Evolutionary conservation across 2,113 vertebrate genomes (phyloP).

Genomic region (Lycocorax pyrrhopterus): DNA sequence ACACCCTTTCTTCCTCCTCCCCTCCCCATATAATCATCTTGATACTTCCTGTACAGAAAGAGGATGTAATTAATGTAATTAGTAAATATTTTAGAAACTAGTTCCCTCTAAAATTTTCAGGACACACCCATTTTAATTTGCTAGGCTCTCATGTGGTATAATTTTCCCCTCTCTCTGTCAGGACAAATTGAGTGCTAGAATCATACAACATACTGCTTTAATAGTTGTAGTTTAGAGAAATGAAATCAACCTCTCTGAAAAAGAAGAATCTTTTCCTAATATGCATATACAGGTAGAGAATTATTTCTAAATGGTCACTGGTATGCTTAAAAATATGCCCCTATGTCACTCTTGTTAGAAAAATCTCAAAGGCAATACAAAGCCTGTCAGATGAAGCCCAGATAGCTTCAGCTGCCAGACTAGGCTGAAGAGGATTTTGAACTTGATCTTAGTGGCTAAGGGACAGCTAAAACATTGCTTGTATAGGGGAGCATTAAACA

Average conservation of each 20-base stretch:
- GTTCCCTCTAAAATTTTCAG: constrained; percentile 39
- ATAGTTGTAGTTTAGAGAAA: neutral
- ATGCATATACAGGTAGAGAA: neutral
- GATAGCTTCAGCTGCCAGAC: neutral
- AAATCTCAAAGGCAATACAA: neutral
- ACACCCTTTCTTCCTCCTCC: neutral
- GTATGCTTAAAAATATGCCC: neutral
- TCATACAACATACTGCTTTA: neutral
- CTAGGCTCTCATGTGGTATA: neutral
- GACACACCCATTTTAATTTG: constrained; percentile 49
- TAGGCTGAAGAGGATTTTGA: neutral
- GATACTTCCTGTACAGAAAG: constrained; percentile 43
- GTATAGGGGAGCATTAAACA: neutral
- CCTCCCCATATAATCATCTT: constrained; percentile 1
- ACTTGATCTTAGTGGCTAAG: neutral
- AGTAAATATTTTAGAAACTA: constrained; percentile 39
- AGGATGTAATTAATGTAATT: constrained; percentile 61
- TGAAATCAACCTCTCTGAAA: neutral
- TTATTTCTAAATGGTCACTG: neutral
- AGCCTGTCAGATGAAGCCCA: neutral
- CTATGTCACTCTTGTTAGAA: neutral
- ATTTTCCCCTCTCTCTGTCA: constrained; percentile 21
- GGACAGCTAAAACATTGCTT: neutral
- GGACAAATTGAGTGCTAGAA: constrained; percentile 1
- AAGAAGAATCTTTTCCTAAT: neutral